Base-by-base conservation (phyloP, 2,113 vertebrate genomes). In the Pyrgilauda ruficollis region DNA sequence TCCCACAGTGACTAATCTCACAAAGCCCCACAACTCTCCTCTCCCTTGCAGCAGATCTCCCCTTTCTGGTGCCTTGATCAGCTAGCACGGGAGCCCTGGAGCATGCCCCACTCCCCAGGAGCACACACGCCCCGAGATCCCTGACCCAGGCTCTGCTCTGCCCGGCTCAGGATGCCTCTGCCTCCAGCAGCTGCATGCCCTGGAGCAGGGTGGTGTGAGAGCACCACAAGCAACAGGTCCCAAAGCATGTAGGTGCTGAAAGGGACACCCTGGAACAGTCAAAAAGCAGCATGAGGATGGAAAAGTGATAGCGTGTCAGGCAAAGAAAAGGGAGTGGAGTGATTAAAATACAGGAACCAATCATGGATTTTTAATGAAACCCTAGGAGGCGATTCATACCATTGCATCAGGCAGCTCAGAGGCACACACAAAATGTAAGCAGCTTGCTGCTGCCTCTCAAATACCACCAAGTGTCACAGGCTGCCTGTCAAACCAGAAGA, bases 271-370 rank as follows among this genome's bases (percentile, higher is more conserved):
- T 77, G 80, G 56, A 94, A 59, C 49, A 86, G 78, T 90, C 94
- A 90, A 77, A 91, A 95, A 87, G 84, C 87, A 95, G 93, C 79
- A 91, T 89, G 91, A 92, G 49, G 79, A 84, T 95, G 94, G 82
- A 86, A 66, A 81, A 92, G 77, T 86, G 80, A 85, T 0, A 92
- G 82, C 0, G 3, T 9, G 6, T 69, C 58, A 84, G 73, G 84
- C 85, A 85, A 94, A 90, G 91, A 12, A 72, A 89, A 93, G 59
- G 83, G 55, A 82, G 84, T 24, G 75, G 52, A 90, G 79, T 62
- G 66, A 73, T 63, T 78, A 37, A 88, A 93, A 69, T 58, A 84
- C 41, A 87, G 83, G 69, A 67, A 90, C 44, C 37, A 74, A 53
- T 33, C 35, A 41, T 37, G 72, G 78, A 80, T 79, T 80, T 88